Conservation (phyloP, 1,140 invertebrate genomes). For the Thalassaphorura encarpata region DNA sequence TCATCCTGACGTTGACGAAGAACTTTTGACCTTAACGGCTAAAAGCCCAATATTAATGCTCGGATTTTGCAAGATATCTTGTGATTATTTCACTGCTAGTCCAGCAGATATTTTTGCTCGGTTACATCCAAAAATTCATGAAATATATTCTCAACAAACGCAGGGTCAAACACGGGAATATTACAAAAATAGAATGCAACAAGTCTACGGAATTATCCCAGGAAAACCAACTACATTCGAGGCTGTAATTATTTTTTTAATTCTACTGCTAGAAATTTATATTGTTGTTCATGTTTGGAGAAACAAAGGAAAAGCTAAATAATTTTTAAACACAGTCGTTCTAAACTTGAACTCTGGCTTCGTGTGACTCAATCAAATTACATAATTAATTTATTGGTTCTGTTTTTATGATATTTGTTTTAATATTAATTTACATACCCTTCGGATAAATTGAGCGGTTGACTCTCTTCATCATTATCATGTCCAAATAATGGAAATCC, state of each 20-base stretch:
- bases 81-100: neutral
- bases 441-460: neutral
- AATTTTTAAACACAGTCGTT: neutral
- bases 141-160: neutral
- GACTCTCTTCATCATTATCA: neutral
- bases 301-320: neutral
- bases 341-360: neutral
- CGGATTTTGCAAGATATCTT: slow-evolving; percentile 1
- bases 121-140: slow-evolving; percentile 4
- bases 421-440: neutral
- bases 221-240: slow-evolving; percentile 1
- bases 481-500: slow-evolving; percentile 1
- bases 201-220: neutral
- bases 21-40: neutral
- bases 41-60: neutral
- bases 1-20: slow-evolving; percentile 3
- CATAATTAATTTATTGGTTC: neutral
- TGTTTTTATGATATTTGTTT: neutral
- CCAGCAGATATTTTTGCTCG: neutral
- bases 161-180: neutral
- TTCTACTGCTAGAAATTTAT: neutral
- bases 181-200: neutral
- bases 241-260: neutral
- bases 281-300: slow-evolving; percentile 7
- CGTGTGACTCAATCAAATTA: neutral